Evolutionary conservation across 1,140 invertebrate genomes (phyloP).

Genomic region (Aleiodes sp.): DNA sequence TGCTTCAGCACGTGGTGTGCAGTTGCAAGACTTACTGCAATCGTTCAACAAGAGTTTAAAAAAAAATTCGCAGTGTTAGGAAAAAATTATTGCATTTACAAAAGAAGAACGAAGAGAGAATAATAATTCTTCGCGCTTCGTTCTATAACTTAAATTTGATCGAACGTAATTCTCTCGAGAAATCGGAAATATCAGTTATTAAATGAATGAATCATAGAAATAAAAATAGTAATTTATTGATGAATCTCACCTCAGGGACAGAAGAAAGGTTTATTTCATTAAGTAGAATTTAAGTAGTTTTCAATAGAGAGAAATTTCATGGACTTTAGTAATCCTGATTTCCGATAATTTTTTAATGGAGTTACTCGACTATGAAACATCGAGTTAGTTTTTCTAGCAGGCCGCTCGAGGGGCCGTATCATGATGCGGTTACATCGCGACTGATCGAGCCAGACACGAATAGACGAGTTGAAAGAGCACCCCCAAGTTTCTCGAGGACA

Average conservation of each 20-base stretch:
- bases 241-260: not conserved
- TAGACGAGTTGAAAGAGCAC: constrained; percentile 8
- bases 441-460: constrained; percentile 47
- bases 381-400: constrained; percentile 52
- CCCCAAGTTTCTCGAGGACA: constrained; percentile 25
- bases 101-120: no score
- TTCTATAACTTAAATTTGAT: no score
- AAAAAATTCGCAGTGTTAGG: no score
- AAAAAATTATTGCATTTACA: no score
- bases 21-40: constrained; percentile 31
- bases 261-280: no score
- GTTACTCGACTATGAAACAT: constrained; percentile 45
- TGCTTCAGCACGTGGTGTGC: constrained; percentile 24
- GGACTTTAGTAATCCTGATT: no score
- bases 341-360: not conserved
- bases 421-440: constrained; percentile 65
- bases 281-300: no score
- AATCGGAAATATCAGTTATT: not conserved
- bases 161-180: no score
- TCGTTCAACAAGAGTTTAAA: constrained; percentile 12
- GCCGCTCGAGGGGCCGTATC: constrained; percentile 59
- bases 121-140: no score
- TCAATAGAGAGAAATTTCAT: not conserved
- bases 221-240: not conserved
- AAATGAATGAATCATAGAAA: not conserved